phyloP scores from a whole-genome alignment of 2,888 invertebrate genomes.

The Axea sp. region DNA sequence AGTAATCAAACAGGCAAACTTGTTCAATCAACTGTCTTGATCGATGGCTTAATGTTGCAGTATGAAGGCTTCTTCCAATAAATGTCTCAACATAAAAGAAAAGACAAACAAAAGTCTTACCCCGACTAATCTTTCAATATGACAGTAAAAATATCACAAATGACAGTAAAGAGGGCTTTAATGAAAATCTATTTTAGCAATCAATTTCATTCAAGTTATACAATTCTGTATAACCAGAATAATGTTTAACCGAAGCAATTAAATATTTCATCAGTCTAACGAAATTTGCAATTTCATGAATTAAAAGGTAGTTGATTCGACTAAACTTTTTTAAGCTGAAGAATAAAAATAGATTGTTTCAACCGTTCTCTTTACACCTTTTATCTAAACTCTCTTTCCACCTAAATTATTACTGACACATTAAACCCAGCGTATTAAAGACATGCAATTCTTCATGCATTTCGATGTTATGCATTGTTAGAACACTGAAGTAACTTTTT shows the following conservation, averaged over 20 bases:
- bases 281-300: no score
- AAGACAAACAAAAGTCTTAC: constrained; percentile 32
- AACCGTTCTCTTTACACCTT: constrained; percentile 1
- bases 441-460: constrained; percentile 48
- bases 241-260: no score
- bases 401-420: constrained; percentile 7
- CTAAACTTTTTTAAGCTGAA: no score
- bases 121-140: constrained; percentile 4
- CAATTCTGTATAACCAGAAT: no score
- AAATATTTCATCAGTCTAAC: no score
- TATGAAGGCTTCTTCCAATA: constrained; percentile 14
- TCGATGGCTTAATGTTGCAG: constrained; percentile 7
- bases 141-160: constrained; percentile 2
- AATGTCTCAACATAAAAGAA: constrained; percentile 30
- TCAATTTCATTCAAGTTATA: no score
- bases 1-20: constrained; percentile 65
- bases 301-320: no score
- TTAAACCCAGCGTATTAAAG: constrained; percentile 22
- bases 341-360: no score
- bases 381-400: constrained; percentile 13
- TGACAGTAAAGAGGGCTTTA: constrained; percentile 11
- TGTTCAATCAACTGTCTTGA: constrained; percentile 60
- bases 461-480: constrained; percentile 22
- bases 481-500: constrained; percentile 2
- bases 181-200: no score